These are phyloP conservation scores for Triplophysa rosa DNA, from an alignment of 2,113 vertebrate species.

Conservation along the genomic window DNA sequence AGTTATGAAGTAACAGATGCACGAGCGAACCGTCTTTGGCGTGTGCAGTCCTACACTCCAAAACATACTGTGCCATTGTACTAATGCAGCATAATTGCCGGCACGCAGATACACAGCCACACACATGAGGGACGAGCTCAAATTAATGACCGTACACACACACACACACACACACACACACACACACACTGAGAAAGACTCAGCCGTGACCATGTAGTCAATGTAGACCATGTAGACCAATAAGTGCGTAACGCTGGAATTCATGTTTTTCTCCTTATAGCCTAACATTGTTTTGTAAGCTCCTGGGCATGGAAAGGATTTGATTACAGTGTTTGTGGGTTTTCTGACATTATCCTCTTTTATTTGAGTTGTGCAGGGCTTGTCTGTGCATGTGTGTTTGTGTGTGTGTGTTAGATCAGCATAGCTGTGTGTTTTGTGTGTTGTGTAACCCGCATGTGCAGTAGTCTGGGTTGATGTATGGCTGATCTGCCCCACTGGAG, in stretches of 20 bases:
- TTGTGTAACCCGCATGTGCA: background rate
- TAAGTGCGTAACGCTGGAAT: constrained; percentile 16
- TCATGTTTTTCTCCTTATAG: constrained; percentile 2
- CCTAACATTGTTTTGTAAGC: constrained; percentile 32
- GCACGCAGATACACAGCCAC: constrained; percentile 39
- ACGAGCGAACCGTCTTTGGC: constrained; percentile 25
- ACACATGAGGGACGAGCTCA: constrained; percentile 28
- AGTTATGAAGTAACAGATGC: constrained; percentile 27
- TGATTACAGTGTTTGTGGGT: constrained; percentile 6
- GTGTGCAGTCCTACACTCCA: constrained; percentile 30
- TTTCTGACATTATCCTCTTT: background rate
- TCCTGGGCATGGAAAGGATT: background rate
- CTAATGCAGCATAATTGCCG: constrained; percentile 33
- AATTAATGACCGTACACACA: constrained; percentile 26
- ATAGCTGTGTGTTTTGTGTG: background rate
- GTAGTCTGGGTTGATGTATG: constrained; percentile 5
- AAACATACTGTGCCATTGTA: constrained; percentile 33
- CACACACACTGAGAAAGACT: constrained; percentile 23
- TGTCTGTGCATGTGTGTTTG: background rate
- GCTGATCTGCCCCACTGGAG: constrained; percentile 9
- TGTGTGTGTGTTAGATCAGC: background rate
- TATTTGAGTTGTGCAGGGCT: constrained; percentile 16
- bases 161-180: constrained; percentile 32
- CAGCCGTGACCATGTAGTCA: constrained; percentile 5
- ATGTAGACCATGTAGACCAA: too few species aligned